Percentiles rank a stretch among this genome's conserved stretches.
Evolutionary conservation across 2,113 vertebrate genomes (phyloP).

Genomic region (Nesogale talazaci): DNA sequence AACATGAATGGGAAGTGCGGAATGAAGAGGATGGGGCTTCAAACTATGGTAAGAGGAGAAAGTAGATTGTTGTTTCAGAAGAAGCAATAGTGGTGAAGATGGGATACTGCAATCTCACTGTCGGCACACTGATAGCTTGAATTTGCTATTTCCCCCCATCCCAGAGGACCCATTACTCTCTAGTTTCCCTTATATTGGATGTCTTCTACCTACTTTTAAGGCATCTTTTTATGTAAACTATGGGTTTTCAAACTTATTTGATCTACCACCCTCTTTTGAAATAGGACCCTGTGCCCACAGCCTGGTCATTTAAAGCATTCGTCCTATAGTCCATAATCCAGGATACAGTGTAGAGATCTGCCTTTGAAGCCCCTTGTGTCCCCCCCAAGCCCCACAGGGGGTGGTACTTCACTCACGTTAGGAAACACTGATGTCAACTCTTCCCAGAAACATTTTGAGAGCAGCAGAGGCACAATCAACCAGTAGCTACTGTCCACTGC

Average conservation of each 20-base stretch:
- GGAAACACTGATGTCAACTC: too few species aligned
- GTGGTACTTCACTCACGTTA: too few species aligned
- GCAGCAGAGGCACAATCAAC: neutral
- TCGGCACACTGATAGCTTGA: neutral
- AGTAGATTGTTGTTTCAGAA: neutral
- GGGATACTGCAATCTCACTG: neutral
- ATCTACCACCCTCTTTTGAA: too few species aligned
- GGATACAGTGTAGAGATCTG: too few species aligned
- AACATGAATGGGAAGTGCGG: neutral
- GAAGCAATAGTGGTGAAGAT: neutral
- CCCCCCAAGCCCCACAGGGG: too few species aligned
- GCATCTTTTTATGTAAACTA: neutral
- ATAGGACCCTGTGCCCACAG: too few species aligned
- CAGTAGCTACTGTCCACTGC: neutral
- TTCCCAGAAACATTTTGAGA: neutral
- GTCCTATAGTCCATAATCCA: too few species aligned
- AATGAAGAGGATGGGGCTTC: neutral
- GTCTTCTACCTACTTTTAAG: neutral
- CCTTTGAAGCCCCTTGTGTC: too few species aligned
- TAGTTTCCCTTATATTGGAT: neutral
- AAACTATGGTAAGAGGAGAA: neutral
- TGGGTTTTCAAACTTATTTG: too few species aligned
- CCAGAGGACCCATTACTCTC: neutral
- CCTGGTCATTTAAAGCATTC: too few species aligned
- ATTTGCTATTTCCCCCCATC: neutral